phyloP scores from a whole-genome alignment of 2,797 vertebrate species.

The Artibeus lituratus region DNA sequence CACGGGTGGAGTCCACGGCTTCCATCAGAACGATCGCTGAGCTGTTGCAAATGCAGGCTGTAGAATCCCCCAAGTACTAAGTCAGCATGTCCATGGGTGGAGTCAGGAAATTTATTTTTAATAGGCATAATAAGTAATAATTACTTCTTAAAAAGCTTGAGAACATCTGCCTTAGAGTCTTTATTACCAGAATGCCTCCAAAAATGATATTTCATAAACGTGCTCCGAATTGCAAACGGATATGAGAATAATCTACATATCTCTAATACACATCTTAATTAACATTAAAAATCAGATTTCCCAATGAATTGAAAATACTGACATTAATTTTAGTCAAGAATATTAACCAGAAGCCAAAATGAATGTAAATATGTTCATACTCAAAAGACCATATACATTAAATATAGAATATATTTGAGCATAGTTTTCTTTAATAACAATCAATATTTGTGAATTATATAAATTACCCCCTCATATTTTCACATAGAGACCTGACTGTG shows the following conservation, averaged over 20 bases:
- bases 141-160: neutral
- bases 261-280: constrained; percentile 45
- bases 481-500: neutral
- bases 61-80: neutral
- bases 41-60: neutral
- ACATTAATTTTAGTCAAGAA: constrained; percentile 42
- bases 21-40: neutral
- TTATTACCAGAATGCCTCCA: neutral
- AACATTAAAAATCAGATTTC: constrained; percentile 17
- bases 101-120: neutral
- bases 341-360: constrained; percentile 31
- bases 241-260: neutral
- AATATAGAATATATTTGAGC: constrained; percentile 17
- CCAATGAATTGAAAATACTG: constrained; percentile 49
- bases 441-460: constrained; percentile 27
- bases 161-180: neutral
- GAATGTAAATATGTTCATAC: constrained; percentile 29
- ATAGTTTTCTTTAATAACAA: neutral
- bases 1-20: neutral
- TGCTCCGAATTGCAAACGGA: neutral
- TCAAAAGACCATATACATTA: constrained; percentile 9
- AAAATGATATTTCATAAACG: constrained; percentile 14
- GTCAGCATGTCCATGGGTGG: neutral
- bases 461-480: constrained; percentile 38
- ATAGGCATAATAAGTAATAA: constrained; percentile 12